Base-by-base conservation (phyloP, 2,888 invertebrate genomes). In the Danaus chrysippus region DNA sequence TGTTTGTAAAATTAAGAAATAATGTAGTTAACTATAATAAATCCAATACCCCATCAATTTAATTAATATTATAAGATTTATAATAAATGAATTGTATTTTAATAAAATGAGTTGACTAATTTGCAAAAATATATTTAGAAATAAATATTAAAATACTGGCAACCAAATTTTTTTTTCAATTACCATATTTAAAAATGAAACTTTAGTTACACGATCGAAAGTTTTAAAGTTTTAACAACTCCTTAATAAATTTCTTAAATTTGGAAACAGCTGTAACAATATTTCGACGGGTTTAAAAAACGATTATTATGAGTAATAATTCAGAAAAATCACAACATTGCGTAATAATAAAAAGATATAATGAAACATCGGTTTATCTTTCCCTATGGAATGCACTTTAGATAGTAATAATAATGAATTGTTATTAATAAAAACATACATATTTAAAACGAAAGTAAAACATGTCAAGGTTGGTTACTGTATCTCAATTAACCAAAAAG, bases 401-500 rank as follows among this genome's bases (percentile, higher is more conserved):
- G 13, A 46, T 13, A 34, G 23, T 34, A 34, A 34, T 34, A 34
- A 34, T 34, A 34, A 34, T 34, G 23, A 34, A 34, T 34, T 34
- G 23, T 34, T 34, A 34, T 34, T 34, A n/a, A 43, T 43, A 46
- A n/a, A 46, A 46, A 9, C 9, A 13, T 9, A 46, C 13, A 46
- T 46, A 13, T 13, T 9, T 46, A n/a, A n/a, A 46, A 46, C n/a
- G 46, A 46, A 46, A 46, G 46, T 46, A 46, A 8, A 46, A n/a
- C 46, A 46, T 46, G 46, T 46, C 46, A 46, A 46, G 46, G 46
- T n/a, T 46, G 12, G n/a, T 13, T n/a, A 13, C 10, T 46, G 15
- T 46, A 46, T 46, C 46, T 46, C 46, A 12, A 46, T 46, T 13
- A 46, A n/a, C n/a, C 46, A n/a, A n/a, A n/a, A n/a, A n/a, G n/a